phyloP scores from a whole-genome alignment of 2,888 invertebrate genomes.

The Epirrhoe tristata region DNA sequence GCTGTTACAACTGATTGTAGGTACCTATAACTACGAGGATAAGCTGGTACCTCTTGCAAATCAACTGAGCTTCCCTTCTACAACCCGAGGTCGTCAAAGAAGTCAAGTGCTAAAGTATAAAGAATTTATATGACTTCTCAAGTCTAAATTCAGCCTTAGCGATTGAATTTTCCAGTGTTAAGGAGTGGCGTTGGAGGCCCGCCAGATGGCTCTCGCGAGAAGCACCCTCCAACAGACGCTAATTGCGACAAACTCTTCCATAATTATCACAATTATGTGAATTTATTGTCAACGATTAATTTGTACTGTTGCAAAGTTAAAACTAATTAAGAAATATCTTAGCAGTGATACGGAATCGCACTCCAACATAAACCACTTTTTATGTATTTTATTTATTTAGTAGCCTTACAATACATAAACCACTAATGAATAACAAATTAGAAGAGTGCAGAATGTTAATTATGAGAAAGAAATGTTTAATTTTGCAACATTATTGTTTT shows the following conservation, averaged over 20 bases:
- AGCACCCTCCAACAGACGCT: constrained; percentile 75
- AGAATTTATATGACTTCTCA: constrained; percentile 3
- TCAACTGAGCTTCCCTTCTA: background rate
- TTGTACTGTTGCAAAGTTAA: constrained; percentile 41
- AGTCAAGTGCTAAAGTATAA: background rate
- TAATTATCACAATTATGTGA: constrained; percentile 72
- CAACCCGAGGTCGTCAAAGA: background rate
- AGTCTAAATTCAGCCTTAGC: constrained; percentile 31
- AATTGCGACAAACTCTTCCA: constrained; percentile 80
- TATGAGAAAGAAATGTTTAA: too few relatives aligned
- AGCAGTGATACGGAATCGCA: constrained; percentile 4
- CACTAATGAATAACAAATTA: too few relatives aligned
- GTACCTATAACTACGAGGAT: too few relatives aligned
- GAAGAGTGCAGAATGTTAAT: too few relatives aligned
- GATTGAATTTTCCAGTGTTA: constrained; percentile 63
- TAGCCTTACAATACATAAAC: too few relatives aligned
- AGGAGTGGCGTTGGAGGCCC: constrained; percentile 73
- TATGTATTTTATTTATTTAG: too few relatives aligned
- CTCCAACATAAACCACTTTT: too few relatives aligned
- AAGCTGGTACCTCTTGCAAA: too few relatives aligned
- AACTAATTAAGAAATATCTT: constrained; percentile 38
- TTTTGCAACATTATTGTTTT: too few relatives aligned
- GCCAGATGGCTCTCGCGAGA: constrained; percentile 78
- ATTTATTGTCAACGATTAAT: constrained; percentile 62
- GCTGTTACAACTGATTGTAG: too few relatives aligned